Evolutionary conservation across 2,113 vertebrate genomes (phyloP), one percentile per base, ranked within the genome.

Genomic region (Prunella himalayana): DNA sequence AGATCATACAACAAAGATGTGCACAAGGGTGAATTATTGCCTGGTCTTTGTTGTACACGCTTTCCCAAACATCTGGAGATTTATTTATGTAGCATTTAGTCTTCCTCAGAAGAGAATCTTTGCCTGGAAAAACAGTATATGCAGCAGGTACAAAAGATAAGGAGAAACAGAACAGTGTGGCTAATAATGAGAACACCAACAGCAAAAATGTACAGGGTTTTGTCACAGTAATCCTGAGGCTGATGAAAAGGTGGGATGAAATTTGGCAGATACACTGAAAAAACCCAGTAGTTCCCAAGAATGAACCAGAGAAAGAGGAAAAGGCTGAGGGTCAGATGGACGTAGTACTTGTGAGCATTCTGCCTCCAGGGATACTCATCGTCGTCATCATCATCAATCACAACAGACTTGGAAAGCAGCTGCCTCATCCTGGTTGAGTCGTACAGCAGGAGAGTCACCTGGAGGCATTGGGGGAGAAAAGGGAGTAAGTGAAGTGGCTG

Each of bases 261-360:
- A 82, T 97, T 97, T 56, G 98, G 98, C 81, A 91, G 72, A 54
- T 97, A 97, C 57, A 97, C 78, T 14, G 97, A 97, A 93, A 98
- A 98, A 86, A 98, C 96, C 97, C 96, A 98, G 63, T 97, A 97
- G 86, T 98, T 97, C 6, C 97, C 98, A 88, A 98, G 93, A 51
- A 98, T 94, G 95, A 98, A 97, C 97, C 98, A 98, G 86, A 98
- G 92, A 53, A 97, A 98, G 64, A 97, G 97, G 79, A 98, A 98
- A 64, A 97, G 80, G 93, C 97, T 97, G 94, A 98, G 98, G 11
- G 87, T 87, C 66, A 98, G 89, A 82, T 98, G 97, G 82, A 95
- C 61, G 49, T 97, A 98, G 91, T 97, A 98, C 81, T 91, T 96
- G 95, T 97, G 96, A 17, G 87, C 94, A 7, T 98, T 98, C 89